Conservation (phyloP, 53 echinoderm and acorn worm genomes). For the Stichopus horrens region DNA sequence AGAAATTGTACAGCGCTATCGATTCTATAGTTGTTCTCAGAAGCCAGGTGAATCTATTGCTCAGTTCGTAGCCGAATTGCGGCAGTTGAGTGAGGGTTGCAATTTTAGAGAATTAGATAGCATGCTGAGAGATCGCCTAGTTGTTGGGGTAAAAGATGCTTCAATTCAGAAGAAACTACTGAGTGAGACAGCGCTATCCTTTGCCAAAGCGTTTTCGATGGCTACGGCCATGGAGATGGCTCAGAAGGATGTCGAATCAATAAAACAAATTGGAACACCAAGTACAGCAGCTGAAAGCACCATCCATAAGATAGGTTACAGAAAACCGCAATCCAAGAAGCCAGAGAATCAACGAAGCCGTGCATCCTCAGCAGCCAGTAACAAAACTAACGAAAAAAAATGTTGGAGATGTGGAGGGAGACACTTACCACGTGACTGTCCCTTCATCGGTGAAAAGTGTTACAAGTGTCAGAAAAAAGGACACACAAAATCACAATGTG, state of each 20-base stretch:
- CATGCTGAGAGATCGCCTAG: constrained; percentile 49
- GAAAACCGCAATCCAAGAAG: background rate
- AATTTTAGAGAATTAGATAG: constrained; percentile 48
- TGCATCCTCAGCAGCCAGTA: background rate
- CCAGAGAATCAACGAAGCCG: background rate
- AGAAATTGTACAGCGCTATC: constrained; percentile 38
- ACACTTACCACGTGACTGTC: background rate
- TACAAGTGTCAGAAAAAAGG: constrained; percentile 49
- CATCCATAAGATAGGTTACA: background rate
- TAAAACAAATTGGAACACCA: constrained; percentile 30
- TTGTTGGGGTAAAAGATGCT: constrained; percentile 43
- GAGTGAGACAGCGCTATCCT: constrained; percentile 44
- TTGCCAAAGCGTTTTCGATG: constrained; percentile 46
- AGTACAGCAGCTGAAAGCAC: background rate
- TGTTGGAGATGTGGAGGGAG: constrained; percentile 55
- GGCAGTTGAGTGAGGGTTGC: constrained; percentile 55
- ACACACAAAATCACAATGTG: constrained; percentile 63
- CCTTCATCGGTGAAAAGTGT: constrained; percentile 45
- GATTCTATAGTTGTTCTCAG: constrained; percentile 21
- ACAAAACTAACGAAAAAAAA: background rate
- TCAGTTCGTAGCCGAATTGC: constrained; percentile 38
- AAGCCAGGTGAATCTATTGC: constrained; percentile 31
- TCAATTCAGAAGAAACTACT: constrained; percentile 55
- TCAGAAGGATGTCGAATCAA: constrained; percentile 52
- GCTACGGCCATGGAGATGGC: constrained; percentile 62